Evolutionary conservation across 2,888 invertebrate species (phyloP).

Genomic region (Dicyrtomina minuta): DNA sequence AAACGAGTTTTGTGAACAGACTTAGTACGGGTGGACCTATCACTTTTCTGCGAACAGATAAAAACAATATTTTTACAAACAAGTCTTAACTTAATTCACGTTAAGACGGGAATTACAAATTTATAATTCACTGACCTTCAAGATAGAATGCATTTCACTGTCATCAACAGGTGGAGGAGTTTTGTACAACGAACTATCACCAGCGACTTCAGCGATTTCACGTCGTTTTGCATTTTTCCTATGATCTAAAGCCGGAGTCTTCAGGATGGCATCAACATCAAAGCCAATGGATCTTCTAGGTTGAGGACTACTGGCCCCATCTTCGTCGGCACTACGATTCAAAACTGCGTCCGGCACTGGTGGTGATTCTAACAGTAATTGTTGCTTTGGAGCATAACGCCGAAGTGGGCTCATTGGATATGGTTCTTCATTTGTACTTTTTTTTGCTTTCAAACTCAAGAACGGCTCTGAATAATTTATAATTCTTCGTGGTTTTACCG

Average conservation of each 20-base stretch:
- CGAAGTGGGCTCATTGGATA: constrained; percentile 26
- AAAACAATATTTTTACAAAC: neutral
- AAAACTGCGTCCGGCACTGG: neutral
- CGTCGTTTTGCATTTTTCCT: constrained; percentile 15
- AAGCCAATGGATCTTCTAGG: constrained; percentile 20
- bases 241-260: constrained; percentile 46
- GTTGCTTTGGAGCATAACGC: constrained; percentile 9
- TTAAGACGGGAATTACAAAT: no score
- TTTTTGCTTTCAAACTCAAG: neutral
- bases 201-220: neutral
- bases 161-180: constrained; percentile 17
- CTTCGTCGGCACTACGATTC: neutral
- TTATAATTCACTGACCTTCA: constrained; percentile 50
- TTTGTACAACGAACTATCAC: constrained; percentile 13
- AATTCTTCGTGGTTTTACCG: constrained; percentile 16
- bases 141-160: constrained; percentile 41
- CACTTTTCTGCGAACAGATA: constrained; percentile 9
- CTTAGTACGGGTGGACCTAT: constrained; percentile 5
- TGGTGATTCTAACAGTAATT: neutral
- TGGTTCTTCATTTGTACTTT: constrained; percentile 1
- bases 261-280: constrained; percentile 43
- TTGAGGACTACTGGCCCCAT: neutral
- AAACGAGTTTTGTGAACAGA: constrained; percentile 20
- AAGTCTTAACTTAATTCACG: neutral
- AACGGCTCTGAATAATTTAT: neutral